Base-by-base conservation (phyloP, 2,797 vertebrate species). In the Rallus crepitans region DNA sequence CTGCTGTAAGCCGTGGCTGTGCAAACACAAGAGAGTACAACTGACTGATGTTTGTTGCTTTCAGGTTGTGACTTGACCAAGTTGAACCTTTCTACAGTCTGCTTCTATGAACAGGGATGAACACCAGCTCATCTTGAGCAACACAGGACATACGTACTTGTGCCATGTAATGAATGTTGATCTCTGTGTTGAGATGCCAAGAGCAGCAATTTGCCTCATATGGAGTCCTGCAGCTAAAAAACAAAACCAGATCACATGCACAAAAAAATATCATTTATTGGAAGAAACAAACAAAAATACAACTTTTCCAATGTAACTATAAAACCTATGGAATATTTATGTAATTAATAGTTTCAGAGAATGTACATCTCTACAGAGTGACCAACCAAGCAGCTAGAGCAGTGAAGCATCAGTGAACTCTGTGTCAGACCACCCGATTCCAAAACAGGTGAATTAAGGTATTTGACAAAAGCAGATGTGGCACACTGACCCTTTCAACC, bases 161-260 rank as follows among this genome's bases (percentile, higher is more conserved):
- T 99, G 97, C 99, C 99, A 99, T 0, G 99, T 99, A 82, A 99
- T 99, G 86, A 99, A 99, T 45, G 99, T 99, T 63, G 75, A 98
- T 96, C 99, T 98, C 92, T 99, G 99, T 2, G 99, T 99, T 45
- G 99, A 99, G 89, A 99, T 99, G 28, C 99, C 99, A 59, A 99
- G 98, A 33, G 98, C 98, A 60, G 98, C 98, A 69, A 99, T 98
- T 94, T 99, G 99, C 88, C 71, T 94, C 98, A 99, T 99, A 81
- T 99, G 98, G 79, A 99, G 91, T 63, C 98, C 98, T 30, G 99
- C 98, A 97, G 98, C 99, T 99, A 81, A 82, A 96, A 90, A 40
- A 0, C 3, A 4, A 75, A 60, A 57, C 2, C 3, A 76, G 78
- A 69, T 72, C 4, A 83, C 24, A 87, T 48, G 11, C 82, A 25